phyloP scores from a whole-genome alignment of 1,140 invertebrate species.

The Euura lappo region DNA sequence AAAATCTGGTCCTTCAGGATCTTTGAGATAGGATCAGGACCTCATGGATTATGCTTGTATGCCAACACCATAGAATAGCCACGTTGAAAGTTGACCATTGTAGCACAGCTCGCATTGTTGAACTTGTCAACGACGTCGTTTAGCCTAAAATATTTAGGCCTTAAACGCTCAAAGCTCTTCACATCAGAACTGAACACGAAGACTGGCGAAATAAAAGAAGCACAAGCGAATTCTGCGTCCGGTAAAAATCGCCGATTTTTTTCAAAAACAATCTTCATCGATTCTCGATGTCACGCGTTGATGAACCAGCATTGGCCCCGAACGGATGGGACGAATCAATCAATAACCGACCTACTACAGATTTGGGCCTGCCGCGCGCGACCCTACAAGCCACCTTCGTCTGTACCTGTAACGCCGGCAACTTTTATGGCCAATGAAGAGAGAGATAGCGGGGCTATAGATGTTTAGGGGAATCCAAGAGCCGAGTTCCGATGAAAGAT shows the following conservation, averaged over 20 bases:
- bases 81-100: slow-evolving; percentile 42
- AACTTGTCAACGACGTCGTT: slow-evolving; percentile 40
- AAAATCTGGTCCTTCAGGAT: background rate
- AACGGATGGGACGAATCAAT: slow-evolving; percentile 11
- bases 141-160: slow-evolving; percentile 43
- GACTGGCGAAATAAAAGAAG: background rate
- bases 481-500: background rate
- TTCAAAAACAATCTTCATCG: background rate
- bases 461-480: no score
- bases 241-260: no score
- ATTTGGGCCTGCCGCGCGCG: background rate
- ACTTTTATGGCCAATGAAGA: slow-evolving; percentile 11
- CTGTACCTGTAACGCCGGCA: background rate
- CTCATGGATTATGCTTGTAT: slow-evolving; percentile 40
- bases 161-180: slow-evolving; percentile 12
- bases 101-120: slow-evolving; percentile 22
- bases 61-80: slow-evolving; percentile 29
- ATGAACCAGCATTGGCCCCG: background rate
- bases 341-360: slow-evolving; percentile 5
- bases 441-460: background rate
- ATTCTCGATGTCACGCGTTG: background rate
- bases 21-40: slow-evolving; percentile 17
- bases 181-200: background rate
- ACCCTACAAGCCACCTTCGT: slow-evolving; percentile 9
- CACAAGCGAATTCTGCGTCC: background rate